phyloP scores from a whole-genome alignment of 2,888 invertebrate genomes.

The Ophion costatus region DNA sequence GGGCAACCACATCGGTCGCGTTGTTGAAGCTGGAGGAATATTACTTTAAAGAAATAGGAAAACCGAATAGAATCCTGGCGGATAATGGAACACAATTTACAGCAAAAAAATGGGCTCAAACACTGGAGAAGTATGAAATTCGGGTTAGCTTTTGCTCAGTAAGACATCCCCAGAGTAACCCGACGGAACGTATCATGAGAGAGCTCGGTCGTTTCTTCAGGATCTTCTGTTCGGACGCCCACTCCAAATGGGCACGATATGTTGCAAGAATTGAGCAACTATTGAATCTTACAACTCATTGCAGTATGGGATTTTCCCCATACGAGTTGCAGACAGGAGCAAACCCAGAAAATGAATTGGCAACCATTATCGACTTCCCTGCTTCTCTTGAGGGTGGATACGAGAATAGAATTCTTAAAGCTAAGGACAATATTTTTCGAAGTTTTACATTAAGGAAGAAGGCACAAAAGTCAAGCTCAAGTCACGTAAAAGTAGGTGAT shows the following conservation, averaged over 20 bases:
- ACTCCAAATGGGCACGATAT: not conserved
- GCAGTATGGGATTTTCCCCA: not conserved
- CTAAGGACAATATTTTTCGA: too few relatives aligned
- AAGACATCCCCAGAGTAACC: not conserved
- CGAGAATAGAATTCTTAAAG: too few relatives aligned
- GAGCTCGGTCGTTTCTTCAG: not conserved
- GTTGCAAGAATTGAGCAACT: not conserved
- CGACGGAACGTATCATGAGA: not conserved
- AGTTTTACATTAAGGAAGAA: too few relatives aligned
- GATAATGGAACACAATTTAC: conserved; percentile 62
- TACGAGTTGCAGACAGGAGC: not conserved
- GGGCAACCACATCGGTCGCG: conserved; percentile 35
- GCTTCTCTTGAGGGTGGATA: too few relatives aligned
- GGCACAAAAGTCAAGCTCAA: too few relatives aligned
- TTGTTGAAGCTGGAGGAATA: conserved; percentile 52
- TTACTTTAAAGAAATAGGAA: conserved; percentile 41
- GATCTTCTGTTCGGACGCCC: not conserved
- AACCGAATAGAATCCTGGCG: conserved; percentile 41
- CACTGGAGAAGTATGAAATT: conserved; percentile 3
- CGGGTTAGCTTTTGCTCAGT: not conserved
- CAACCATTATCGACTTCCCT: not conserved
- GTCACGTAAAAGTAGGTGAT: conserved; percentile 16
- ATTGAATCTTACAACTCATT: not conserved
- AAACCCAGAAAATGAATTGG: not conserved
- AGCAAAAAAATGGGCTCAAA: conserved; percentile 29